Evolutionary conservation across 2,113 vertebrate genomes (phyloP).

Genomic region (Sapayoa aenigma): DNA sequence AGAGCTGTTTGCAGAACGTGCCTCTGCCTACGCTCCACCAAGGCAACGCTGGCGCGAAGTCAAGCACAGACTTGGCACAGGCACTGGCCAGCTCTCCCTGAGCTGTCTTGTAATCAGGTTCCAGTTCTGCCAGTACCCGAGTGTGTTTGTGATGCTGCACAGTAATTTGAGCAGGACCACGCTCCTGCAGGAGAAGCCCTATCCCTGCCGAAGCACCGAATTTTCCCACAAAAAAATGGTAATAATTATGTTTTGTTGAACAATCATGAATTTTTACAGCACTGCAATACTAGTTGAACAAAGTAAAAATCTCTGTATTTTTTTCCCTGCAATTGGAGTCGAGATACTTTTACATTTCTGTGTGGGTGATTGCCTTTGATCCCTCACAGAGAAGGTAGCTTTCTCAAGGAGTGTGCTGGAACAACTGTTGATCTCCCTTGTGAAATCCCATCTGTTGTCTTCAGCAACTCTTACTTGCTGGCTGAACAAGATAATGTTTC

Average conservation of each 20-base stretch:
- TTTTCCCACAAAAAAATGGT: background rate
- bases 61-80: background rate
- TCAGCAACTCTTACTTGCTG: background rate
- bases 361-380: slow-evolving; percentile 28
- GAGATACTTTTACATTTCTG: background rate
- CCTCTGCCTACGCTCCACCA: background rate
- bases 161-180: background rate
- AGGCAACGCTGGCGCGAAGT: slow-evolving; percentile 5
- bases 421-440: slow-evolving; percentile 40
- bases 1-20: slow-evolving; percentile 4
- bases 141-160: background rate
- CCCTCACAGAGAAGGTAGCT: background rate
- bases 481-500: slow-evolving; percentile 36
- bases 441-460: slow-evolving; percentile 51
- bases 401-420: background rate
- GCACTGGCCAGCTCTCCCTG: background rate
- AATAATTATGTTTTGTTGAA: background rate
- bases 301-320: background rate
- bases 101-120: background rate
- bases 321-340: background rate
- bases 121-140: background rate
- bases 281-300: background rate
- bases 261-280: background rate
- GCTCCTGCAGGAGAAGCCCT: background rate
- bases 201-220: background rate